phyloP scores from a whole-genome alignment of 2,888 invertebrate species.

The Neoitamus cyanurus region DNA sequence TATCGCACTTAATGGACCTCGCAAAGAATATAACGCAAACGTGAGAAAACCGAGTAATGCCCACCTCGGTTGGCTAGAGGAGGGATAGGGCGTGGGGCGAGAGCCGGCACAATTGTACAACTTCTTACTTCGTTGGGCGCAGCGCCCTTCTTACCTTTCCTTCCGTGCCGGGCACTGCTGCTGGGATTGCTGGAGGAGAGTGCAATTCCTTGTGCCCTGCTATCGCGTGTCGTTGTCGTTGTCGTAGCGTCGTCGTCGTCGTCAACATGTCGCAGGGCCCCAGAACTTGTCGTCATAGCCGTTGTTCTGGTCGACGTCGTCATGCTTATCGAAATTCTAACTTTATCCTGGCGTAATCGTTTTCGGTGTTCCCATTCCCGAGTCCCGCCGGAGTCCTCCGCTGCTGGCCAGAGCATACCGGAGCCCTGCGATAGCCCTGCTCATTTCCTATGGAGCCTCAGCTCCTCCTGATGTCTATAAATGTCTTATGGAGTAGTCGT shows the following conservation, averaged over 20 bases:
- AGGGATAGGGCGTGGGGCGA: neutral
- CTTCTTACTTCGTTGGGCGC: conserved; percentile 7
- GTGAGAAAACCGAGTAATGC: conserved; percentile 50
- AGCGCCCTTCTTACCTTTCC: neutral
- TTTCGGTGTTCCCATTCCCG: neutral
- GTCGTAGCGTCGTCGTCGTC: neutral
- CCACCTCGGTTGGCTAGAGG: too few species aligned
- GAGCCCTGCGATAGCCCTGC: neutral
- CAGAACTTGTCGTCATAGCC: neutral
- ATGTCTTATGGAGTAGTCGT: conserved; percentile 46
- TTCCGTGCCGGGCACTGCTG: neutral
- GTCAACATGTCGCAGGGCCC: neutral
- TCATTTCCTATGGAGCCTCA: neutral
- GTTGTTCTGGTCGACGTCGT: conserved; percentile 22
- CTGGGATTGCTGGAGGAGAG: neutral
- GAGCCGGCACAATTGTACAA: conserved; percentile 44
- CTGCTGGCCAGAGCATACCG: neutral
- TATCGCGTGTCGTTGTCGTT: conserved; percentile 42
- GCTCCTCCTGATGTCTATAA: conserved; percentile 27
- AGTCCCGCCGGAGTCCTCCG: neutral
- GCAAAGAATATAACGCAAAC: conserved; percentile 48
- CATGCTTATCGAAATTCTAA: conserved; percentile 47
- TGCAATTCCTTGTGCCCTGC: conserved; percentile 39
- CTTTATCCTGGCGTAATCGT: conserved; percentile 39
- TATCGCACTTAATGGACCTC: conserved; percentile 50